Base-by-base conservation (phyloP, 2,888 invertebrate genomes). In the Plebejus argus region DNA sequence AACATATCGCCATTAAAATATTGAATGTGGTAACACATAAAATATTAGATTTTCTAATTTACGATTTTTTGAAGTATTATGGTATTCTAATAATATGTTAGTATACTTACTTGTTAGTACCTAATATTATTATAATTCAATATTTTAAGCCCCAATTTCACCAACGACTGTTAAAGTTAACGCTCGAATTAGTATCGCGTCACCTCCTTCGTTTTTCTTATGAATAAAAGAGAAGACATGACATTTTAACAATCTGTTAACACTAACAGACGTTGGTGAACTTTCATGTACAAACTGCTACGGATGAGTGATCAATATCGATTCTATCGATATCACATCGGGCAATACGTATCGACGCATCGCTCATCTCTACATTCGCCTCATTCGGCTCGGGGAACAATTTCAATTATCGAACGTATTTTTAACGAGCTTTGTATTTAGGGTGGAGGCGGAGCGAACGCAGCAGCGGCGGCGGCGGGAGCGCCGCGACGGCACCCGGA, bases 401-500 rank as follows among this genome's bases (percentile, higher is more conserved):
- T 18, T 28, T 15, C 10, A 20, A 45, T 12, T 39, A 8, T 20
- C 20, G 72, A 23, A 20, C 15, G 2, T 72, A 15, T 12, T 72
- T 45, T 45, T 20, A 66, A 33, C 15, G n/a, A 72, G 45, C 15
- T 1, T 28, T 49, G 80, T 2, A 81, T 76, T 45, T 82, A 84
- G 33, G 86, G 85, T 53, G 83, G 81, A 56, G 82, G 82, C 76
- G 78, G 88, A 87, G 86, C 82, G 78, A 83, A 82, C 95, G 96
- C 78, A 96, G 84, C 79, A 78, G 83, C 77, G 79, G 83, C 77
- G 81, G 81, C 81, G 74, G 86, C 85, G 81, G 96, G 96, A 76
- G 96, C 97, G 84, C 96, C 96, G 71, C 95, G 97, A 83, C 94
- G 97, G 85, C 97, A 97, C 94, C 97, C 97, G 77, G 97, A 97